A percentile compares a stretch with the other conserved stretches of the same genome.
These are phyloP conservation scores for Podarcis raffonei DNA, from an alignment of 2,113 vertebrate genomes.

Conservation along the genomic window DNA sequence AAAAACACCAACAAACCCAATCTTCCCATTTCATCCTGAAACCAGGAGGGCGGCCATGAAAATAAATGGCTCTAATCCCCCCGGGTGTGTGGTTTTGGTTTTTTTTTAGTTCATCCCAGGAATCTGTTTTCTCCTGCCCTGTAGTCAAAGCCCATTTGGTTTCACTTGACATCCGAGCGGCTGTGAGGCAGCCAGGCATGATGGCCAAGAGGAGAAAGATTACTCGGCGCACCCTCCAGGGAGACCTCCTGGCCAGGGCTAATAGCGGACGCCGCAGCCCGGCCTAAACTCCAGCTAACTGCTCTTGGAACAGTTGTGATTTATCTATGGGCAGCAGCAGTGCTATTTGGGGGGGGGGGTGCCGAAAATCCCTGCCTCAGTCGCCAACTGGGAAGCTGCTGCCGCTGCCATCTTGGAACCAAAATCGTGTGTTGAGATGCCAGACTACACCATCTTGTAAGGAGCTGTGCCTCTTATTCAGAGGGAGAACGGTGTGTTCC, in stretches of 20 bases:
- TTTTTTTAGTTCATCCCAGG: constrained; percentile 39
- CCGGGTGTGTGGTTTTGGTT: neutral
- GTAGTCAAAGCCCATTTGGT: neutral
- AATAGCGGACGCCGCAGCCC: constrained; percentile 3
- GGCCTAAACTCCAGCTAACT: neutral
- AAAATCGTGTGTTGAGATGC: too few species aligned
- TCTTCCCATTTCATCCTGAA: neutral
- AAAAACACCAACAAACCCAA: neutral
- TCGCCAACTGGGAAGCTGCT: too few species aligned
- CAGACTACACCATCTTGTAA: too few species aligned
- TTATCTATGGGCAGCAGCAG: neutral
- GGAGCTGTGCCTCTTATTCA: too few species aligned
- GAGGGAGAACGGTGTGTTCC: too few species aligned
- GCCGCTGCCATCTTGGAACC: too few species aligned
- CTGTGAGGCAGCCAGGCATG: constrained; percentile 1
- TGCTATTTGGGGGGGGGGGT: too few species aligned
- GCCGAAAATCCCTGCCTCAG: too few species aligned
- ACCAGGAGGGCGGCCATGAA: neutral
- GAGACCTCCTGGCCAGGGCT: neutral
- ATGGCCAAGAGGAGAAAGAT: constrained; percentile 2
- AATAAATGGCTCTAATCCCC: constrained; percentile 9
- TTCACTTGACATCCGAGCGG: neutral
- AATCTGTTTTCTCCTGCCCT: constrained; percentile 34
- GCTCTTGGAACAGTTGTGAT: neutral
- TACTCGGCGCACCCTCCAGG: neutral